Evolutionary conservation across 2,888 invertebrate genomes (phyloP).

Genomic region (Orchestes rusci): DNA sequence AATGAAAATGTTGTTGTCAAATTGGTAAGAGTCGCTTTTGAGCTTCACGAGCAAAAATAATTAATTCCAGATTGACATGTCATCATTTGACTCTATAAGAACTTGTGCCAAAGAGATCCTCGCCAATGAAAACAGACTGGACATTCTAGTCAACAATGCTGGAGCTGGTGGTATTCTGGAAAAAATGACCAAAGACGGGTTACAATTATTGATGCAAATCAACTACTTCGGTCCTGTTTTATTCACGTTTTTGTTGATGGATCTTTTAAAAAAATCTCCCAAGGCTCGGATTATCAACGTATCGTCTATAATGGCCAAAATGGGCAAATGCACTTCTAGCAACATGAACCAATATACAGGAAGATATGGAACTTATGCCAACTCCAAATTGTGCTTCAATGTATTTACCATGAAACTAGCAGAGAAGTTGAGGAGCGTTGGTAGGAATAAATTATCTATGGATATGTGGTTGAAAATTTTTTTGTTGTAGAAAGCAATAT

Average conservation of each 20-base stretch:
- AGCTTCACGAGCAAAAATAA: background rate
- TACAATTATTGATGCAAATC: conserved; percentile 57
- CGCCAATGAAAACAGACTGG: conserved; percentile 47
- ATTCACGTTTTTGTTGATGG: conserved; percentile 56
- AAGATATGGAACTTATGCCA: conserved; percentile 23
- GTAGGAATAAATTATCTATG: too few species aligned
- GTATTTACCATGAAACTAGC: conserved; percentile 31
- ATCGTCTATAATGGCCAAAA: conserved; percentile 28
- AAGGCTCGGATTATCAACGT: conserved; percentile 34
- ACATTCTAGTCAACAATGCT: conserved; percentile 60
- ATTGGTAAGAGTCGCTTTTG: conserved; percentile 47
- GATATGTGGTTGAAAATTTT: too few species aligned
- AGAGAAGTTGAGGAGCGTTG: conserved; percentile 25
- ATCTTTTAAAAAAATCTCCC: conserved; percentile 43
- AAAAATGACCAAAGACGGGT: conserved; percentile 52
- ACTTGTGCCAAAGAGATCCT: conserved; percentile 55
- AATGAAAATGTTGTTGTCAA: conserved; percentile 39
- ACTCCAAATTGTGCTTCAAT: conserved; percentile 33
- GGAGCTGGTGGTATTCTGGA: conserved; percentile 48
- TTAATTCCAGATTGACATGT: conserved; percentile 10
- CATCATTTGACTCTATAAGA: conserved; percentile 47
- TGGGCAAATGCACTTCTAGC: conserved; percentile 24
- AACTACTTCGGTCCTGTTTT: conserved; percentile 68
- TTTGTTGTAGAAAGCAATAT: conserved; percentile 27
- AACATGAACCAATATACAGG: conserved; percentile 26